Evolutionary conservation across 1,140 invertebrate genomes (phyloP).

Genomic region (Anastrepha obliqua): DNA sequence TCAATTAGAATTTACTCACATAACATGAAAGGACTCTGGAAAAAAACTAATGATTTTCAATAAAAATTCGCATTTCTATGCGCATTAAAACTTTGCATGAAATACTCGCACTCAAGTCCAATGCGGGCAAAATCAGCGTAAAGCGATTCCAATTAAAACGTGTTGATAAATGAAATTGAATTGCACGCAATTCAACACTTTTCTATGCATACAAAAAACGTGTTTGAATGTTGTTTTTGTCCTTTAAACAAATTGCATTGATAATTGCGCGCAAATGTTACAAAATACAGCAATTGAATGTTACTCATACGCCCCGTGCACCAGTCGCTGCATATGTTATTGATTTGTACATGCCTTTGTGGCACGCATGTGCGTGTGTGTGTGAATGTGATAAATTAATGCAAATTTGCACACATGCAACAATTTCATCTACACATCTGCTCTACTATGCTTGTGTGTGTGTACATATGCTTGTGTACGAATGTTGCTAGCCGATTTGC

Average conservation of each 20-base stretch:
- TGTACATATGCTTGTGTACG: no score
- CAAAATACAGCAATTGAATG: constrained; percentile 1
- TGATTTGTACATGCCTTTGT: neutral
- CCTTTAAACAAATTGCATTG: constrained; percentile 22
- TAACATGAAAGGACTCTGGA: neutral
- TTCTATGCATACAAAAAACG: neutral
- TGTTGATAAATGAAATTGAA: constrained; percentile 35
- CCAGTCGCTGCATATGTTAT: neutral
- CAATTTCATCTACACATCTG: neutral
- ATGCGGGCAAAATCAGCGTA: neutral
- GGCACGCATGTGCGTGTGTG: neutral
- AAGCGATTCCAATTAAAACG: constrained; percentile 20
- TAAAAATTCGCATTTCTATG: neutral
- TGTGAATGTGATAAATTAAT: neutral
- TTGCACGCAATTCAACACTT: neutral
- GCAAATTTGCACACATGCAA: neutral
- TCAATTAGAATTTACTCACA: neutral
- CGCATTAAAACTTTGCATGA: neutral
- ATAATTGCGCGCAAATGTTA: neutral
- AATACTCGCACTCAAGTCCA: neutral
- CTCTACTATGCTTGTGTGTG: no score
- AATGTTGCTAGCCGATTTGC: neutral
- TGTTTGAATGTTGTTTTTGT: neutral
- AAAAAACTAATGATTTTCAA: neutral
- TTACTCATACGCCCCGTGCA: constrained; percentile 19